Evolutionary conservation across 2,888 invertebrate genomes (phyloP).

Genomic region (Pycnomerus fuliginosus): DNA sequence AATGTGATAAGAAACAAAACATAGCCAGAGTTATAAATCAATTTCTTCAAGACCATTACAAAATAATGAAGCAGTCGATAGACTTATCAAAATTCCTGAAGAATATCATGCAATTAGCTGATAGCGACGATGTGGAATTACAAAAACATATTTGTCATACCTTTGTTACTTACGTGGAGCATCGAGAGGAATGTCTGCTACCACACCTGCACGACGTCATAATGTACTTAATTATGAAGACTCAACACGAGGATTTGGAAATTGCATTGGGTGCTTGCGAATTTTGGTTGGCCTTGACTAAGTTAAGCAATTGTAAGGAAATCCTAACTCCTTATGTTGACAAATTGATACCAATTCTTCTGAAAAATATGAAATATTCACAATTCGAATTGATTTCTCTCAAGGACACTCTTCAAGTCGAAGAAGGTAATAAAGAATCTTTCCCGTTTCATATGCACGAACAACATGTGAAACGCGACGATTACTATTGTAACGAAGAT

Average conservation of each 20-base stretch:
- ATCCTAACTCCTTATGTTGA: constrained; percentile 82
- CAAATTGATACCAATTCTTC: constrained; percentile 85
- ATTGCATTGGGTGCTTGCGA: constrained; percentile 98
- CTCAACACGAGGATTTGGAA: constrained; percentile 87
- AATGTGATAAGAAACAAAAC: constrained; percentile 38
- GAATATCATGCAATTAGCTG: constrained; percentile 87
- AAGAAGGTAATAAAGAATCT: constrained; percentile 97
- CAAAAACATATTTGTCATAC: constrained; percentile 97
- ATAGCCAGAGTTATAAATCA: constrained; percentile 47
- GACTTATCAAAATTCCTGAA: constrained; percentile 57
- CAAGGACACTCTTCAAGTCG: constrained; percentile 93
- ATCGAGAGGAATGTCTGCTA: constrained; percentile 83
- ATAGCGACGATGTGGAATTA: constrained; percentile 91
- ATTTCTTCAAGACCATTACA: constrained; percentile 46
- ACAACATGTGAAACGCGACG: constrained; percentile 43
- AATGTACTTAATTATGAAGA: constrained; percentile 94
- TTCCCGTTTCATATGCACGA: constrained; percentile 92
- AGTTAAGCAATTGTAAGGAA: constrained; percentile 90
- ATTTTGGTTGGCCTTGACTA: constrained; percentile 96
- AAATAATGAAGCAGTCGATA: constrained; percentile 44
- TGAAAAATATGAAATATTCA: constrained; percentile 97
- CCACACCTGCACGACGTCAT: constrained; percentile 97
- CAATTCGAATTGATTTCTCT: constrained; percentile 92
- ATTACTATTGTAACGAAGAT: constrained; percentile 72
- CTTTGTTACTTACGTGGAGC: constrained; percentile 89